Conservation (phyloP, 92 coral and sea anemone species). For the Anthopleura xanthogrammica region DNA sequence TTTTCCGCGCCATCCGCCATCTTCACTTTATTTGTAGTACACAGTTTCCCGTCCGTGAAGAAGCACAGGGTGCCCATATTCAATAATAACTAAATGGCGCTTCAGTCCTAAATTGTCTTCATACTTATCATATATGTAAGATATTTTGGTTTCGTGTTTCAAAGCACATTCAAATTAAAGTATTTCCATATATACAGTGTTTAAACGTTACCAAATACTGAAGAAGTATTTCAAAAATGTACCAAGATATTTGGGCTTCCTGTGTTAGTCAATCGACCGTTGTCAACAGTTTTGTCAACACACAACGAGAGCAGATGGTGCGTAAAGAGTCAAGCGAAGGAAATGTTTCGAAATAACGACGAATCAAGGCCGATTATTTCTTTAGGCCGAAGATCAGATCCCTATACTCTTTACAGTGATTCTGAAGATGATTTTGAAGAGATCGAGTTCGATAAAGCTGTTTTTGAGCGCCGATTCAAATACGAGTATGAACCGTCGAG, state of each 20-base stretch:
- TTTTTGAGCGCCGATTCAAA: constrained; percentile 19
- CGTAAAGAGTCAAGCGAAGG: neutral
- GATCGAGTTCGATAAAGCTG: constrained; percentile 33
- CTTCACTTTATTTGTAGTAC: constrained; percentile 20
- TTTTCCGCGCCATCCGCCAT: constrained; percentile 52
- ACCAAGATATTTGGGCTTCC: constrained; percentile 18
- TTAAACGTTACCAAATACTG: neutral
- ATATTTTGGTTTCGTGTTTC: neutral
- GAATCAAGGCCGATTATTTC: constrained; percentile 34
- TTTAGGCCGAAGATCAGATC: constrained; percentile 27
- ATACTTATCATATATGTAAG: too few species aligned
- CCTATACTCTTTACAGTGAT: constrained; percentile 23
- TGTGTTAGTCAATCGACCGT: constrained; percentile 20
- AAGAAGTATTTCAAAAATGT: neutral
- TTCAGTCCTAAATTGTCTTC: neutral
- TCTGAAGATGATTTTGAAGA: constrained; percentile 32
- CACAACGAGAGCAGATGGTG: constrained; percentile 23
- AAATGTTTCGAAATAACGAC: constrained; percentile 33
- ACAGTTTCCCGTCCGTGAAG: constrained; percentile 9
- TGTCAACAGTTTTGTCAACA: neutral
- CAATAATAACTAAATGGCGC: too few species aligned
- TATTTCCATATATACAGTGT: neutral
- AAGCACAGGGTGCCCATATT: neutral
- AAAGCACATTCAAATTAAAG: neutral
- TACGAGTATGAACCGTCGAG: constrained; percentile 23